These are phyloP conservation scores for Synergus umbraculus DNA, from an alignment of 2,888 invertebrate species.

Conservation along the genomic window DNA sequence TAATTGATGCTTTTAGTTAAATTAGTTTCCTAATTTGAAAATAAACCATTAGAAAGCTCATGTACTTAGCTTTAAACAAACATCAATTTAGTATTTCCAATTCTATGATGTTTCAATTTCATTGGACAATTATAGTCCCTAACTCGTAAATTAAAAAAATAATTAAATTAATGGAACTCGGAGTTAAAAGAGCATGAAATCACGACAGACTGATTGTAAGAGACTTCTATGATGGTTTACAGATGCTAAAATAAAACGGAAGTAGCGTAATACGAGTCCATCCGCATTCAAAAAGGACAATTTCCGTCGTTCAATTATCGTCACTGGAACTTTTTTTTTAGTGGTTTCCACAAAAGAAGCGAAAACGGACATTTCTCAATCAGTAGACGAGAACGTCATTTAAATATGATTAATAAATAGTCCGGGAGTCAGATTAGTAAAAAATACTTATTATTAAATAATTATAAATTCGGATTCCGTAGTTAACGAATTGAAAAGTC, in stretches of 20 bases:
- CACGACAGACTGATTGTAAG: constrained; percentile 1
- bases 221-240: constrained; percentile 30
- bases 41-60: background rate
- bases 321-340: background rate
- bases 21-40: constrained; percentile 6
- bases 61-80: background rate
- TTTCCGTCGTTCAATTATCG: constrained; percentile 29
- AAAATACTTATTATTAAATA: background rate
- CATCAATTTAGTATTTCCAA: background rate
- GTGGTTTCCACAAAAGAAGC: background rate
- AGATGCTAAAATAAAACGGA: constrained; percentile 34
- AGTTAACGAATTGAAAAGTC: background rate
- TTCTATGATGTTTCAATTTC: background rate
- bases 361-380: background rate
- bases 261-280: constrained; percentile 24
- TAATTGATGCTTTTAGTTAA: background rate
- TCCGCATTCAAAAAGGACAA: constrained; percentile 28
- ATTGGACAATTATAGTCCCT: background rate
- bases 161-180: background rate
- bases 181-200: constrained; percentile 31
- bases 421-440: background rate
- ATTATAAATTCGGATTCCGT: background rate
- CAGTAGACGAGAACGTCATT: background rate
- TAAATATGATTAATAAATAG: background rate
- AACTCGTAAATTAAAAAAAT: background rate